Evolutionary conservation across 1,140 invertebrate genomes (phyloP), one percentile per base, ranked within the genome.

Genomic region (Bombus balteatus): DNA sequence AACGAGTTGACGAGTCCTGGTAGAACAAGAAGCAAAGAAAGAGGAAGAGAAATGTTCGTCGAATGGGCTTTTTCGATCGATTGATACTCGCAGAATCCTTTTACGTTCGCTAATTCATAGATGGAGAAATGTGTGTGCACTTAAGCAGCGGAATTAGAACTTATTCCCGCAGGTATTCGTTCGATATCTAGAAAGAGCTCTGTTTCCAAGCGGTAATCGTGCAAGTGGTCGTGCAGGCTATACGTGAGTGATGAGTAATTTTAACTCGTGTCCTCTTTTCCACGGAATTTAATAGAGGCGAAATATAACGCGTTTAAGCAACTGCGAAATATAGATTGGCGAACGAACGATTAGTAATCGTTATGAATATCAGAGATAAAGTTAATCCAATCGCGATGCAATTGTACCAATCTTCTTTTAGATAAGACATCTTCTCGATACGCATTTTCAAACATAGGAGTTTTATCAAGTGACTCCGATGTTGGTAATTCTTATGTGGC

Each of bases 181-280:
- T 57, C 34, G 32, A 72, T 62, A 62, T 34, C 79, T 12, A 73
- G 47, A 73, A 73, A 22, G 79, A 81, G 47, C 25, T 57, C 37
- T 72, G 68, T 37, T 59, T 47, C 32, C 78, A 32, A 28, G 43
- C 43, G 13, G 41, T 79, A 47, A 47, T 68, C 41, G 15, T 43
- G 18, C 12, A 25, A 37, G 74, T 37, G 47, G 34, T 37, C 22
- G 53, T n/a, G 34, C 53, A 10, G 1, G 34, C 37, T 62, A n/a
- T 41, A n/a, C 53, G 75, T 10, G 75, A 59, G 13, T 39, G 75
- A 62, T 41, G 75, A 77, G 53, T 77, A 77, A 77, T 77, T 77
- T 77, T 77, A 59, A 39, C 75, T 77, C 75, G 34, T 62, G 75
- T 37, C 75, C 75, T 77, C 75, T 59, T 77, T 77, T 39, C 75